A percentile compares a stretch with the other conserved stretches of the same genome.
Evolutionary conservation across 2,888 invertebrate genomes (phyloP).

Genomic region (Hirtodrosophila confusa): DNA sequence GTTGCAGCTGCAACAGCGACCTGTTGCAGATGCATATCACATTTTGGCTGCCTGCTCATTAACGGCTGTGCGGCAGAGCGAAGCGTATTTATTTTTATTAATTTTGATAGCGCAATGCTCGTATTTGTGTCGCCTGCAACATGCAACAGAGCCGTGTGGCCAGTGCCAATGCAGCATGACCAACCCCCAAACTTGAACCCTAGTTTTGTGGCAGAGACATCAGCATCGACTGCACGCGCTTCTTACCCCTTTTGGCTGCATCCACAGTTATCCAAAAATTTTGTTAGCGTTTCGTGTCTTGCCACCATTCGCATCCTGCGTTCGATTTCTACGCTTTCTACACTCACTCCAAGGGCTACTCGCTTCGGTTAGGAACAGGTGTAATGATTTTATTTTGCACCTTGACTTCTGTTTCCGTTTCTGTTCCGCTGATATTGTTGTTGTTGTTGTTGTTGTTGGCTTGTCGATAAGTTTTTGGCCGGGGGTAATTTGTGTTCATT

Average conservation of each 20-base stretch:
- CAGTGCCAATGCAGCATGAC: constrained; percentile 55
- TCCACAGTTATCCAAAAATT: constrained; percentile 43
- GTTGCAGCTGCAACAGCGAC: constrained; percentile 52
- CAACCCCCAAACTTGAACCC: constrained; percentile 47
- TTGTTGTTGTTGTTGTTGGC: constrained; percentile 9
- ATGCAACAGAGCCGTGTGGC: constrained; percentile 49
- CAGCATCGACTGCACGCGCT: constrained; percentile 27
- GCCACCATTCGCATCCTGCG: constrained; percentile 27
- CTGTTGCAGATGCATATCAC: constrained; percentile 61
- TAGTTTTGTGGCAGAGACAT: constrained; percentile 1
- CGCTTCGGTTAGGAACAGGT: constrained; percentile 62
- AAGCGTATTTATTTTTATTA: constrained; percentile 62
- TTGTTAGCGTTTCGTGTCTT: constrained; percentile 23
- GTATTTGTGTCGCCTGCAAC: constrained; percentile 53
- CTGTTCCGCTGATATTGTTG: constrained; percentile 24
- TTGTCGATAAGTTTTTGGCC: constrained; percentile 58
- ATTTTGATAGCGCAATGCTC: constrained; percentile 59
- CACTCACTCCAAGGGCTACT: constrained; percentile 31
- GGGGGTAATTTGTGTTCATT: constrained; percentile 66
- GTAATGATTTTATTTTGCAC: constrained; percentile 78
- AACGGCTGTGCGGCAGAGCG: constrained; percentile 51
- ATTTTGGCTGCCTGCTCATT: constrained; percentile 60
- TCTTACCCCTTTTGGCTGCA: constrained; percentile 28
- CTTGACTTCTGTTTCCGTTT: constrained; percentile 76
- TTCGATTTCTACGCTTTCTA: constrained; percentile 71